phyloP scores from a whole-genome alignment of 1,140 invertebrate species.

The Ceratitis capitata region DNA sequence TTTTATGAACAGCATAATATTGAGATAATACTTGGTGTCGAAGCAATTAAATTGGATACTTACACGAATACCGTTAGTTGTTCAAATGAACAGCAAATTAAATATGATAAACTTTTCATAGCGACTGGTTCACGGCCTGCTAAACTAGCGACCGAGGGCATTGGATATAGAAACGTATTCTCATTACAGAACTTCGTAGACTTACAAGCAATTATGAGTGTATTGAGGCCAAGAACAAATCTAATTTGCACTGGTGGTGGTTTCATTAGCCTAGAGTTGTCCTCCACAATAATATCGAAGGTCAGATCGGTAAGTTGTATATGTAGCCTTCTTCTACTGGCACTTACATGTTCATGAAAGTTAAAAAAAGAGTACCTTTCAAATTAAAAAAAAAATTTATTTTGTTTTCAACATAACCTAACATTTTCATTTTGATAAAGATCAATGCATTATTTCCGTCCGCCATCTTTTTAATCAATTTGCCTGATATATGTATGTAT shows the following conservation, averaged over 20 bases:
- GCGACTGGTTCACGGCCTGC: constrained; percentile 83
- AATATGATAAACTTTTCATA: constrained; percentile 81
- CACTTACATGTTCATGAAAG: too few species aligned
- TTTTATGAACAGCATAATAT: constrained; percentile 83
- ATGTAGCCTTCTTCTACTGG: too few species aligned
- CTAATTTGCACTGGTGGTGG: constrained; percentile 83
- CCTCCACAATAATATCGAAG: constrained; percentile 79
- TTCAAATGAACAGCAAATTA: constrained; percentile 73
- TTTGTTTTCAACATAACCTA: too few species aligned
- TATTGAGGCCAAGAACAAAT: constrained; percentile 69
- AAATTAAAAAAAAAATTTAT: too few species aligned
- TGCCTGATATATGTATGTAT: too few species aligned
- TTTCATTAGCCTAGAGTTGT: constrained; percentile 86
- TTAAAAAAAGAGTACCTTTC: too few species aligned
- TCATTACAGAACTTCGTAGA: constrained; percentile 80
- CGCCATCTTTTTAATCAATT: too few species aligned
- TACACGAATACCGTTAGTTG: constrained; percentile 72
- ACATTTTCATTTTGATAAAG: too few species aligned
- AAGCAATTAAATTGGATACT: constrained; percentile 73
- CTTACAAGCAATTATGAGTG: constrained; percentile 71
- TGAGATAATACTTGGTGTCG: constrained; percentile 73
- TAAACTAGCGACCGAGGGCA: constrained; percentile 71
- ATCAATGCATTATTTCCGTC: too few species aligned
- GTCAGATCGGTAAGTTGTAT: constrained; percentile 76
- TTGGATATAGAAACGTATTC: constrained; percentile 78